These are phyloP conservation scores for Hippocampus abdominalis DNA, from an alignment of 2,113 vertebrate species.

Conservation along the genomic window DNA sequence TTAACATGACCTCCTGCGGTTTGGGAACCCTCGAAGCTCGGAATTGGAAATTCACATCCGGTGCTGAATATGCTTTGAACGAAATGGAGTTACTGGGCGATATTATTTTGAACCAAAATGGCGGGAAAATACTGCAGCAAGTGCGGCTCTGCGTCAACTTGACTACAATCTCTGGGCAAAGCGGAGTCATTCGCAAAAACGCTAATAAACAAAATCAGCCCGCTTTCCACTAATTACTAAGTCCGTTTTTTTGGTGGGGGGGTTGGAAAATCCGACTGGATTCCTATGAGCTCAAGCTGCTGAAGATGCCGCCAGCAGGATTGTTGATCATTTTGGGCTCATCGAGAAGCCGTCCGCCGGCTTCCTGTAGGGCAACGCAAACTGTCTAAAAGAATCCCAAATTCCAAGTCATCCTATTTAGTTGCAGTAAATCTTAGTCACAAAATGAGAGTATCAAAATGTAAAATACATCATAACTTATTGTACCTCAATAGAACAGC, in stretches of 20 bases:
- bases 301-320: conserved; percentile 3
- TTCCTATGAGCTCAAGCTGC: not conserved
- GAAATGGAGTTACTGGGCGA: not conserved
- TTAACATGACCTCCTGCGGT: not conserved
- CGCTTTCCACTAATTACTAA: not conserved
- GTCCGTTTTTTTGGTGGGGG: not conserved
- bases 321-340: conserved; percentile 32
- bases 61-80: not conserved
- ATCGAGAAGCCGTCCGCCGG: conserved; percentile 14
- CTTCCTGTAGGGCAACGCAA: conserved; percentile 17
- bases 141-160: not conserved
- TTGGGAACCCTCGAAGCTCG: not conserved
- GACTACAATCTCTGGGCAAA: not conserved
- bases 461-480: not conserved
- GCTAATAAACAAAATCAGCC: not conserved
- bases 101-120: not conserved
- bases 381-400: conserved; percentile 20
- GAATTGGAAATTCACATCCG: not conserved
- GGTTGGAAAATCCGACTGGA: not conserved
- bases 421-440: conserved; percentile 15
- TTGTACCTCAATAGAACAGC: conserved; percentile 20
- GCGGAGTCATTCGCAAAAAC: not conserved
- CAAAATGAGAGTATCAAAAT: not conserved
- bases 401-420: conserved; percentile 1
- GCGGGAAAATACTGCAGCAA: not conserved